Conservation (phyloP, 2,888 invertebrate genomes). For the Bedellia somnulentella region DNA sequence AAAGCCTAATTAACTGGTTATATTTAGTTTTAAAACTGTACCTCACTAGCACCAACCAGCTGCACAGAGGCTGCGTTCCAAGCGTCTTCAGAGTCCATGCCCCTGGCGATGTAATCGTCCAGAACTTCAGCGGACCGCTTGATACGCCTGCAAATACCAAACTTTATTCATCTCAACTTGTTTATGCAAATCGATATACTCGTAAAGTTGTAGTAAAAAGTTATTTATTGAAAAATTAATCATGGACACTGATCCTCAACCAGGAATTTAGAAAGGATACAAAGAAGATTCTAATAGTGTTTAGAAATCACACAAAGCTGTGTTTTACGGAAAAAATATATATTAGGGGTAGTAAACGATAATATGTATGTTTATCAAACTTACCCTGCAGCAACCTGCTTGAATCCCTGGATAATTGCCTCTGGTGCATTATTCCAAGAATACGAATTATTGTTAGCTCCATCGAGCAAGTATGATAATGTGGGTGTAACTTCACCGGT, state of each 20-base stretch:
- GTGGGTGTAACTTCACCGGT: conserved; percentile 61
- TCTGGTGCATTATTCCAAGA: conserved; percentile 21
- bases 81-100: conserved; percentile 66
- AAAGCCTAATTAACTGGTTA: too few species aligned
- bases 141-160: conserved; percentile 55
- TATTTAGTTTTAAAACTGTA: conserved; percentile 25
- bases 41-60: conserved; percentile 72
- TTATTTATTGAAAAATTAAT: too few species aligned
- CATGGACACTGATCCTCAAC: too few species aligned
- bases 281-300: too few species aligned
- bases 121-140: conserved; percentile 63
- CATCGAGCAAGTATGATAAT: conserved; percentile 57
- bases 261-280: too few species aligned
- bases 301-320: too few species aligned
- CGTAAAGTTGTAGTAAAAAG: too few species aligned
- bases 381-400: conserved; percentile 58
- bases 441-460: not conserved
- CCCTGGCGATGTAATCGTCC: conserved; percentile 57
- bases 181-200: too few species aligned
- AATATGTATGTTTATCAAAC: too few species aligned
- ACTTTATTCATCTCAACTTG: not conserved
- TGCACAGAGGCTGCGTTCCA: conserved; percentile 77
- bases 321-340: too few species aligned
- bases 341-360: too few species aligned
- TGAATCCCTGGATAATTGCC: conserved; percentile 43